phyloP scores from a whole-genome alignment of 2,113 vertebrate genomes.

The Scortum barcoo region DNA sequence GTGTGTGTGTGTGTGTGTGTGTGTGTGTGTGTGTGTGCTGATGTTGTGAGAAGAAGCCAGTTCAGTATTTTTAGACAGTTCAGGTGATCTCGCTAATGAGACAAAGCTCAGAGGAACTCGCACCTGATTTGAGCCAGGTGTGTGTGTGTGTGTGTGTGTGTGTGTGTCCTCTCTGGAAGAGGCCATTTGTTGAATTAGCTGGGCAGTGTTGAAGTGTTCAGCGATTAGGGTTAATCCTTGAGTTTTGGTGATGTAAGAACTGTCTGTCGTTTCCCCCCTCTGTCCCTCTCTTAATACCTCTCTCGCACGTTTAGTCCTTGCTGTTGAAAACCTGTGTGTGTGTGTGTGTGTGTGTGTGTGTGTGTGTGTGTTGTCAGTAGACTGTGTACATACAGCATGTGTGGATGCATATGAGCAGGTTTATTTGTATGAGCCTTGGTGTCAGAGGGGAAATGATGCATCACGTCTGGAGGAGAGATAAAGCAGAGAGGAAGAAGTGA shows the following conservation, averaged over 20 bases:
- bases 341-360: slow-evolving; percentile 24
- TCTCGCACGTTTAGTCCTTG: slow-evolving; percentile 31
- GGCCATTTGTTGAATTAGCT: slow-evolving; percentile 79
- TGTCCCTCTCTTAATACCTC: slow-evolving; percentile 35
- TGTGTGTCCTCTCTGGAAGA: slow-evolving; percentile 33
- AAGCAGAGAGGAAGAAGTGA: slow-evolving; percentile 65
- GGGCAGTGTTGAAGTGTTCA: slow-evolving; percentile 73
- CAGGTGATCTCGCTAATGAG: slow-evolving; percentile 72
- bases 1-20: neutral
- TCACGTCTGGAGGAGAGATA: slow-evolving; percentile 74
- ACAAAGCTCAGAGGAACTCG: slow-evolving; percentile 54
- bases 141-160: slow-evolving; percentile 30
- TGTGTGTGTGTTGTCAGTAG: slow-evolving; percentile 25
- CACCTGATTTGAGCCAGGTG: slow-evolving; percentile 27
- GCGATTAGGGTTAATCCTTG: slow-evolving; percentile 77
- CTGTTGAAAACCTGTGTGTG: slow-evolving; percentile 32
- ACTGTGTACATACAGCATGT: slow-evolving; percentile 32
- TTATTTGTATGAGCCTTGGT: neutral
- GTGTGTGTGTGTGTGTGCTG: neutral
- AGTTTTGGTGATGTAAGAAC: slow-evolving; percentile 70
- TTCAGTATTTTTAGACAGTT: slow-evolving; percentile 63
- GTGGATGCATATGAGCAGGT: slow-evolving; percentile 26
- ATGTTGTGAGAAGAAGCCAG: slow-evolving; percentile 14
- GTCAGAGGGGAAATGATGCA: slow-evolving; percentile 70
- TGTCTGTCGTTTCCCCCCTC: slow-evolving; percentile 13